Conservation (phyloP, 2,113 vertebrate genomes). For the Pandion haliaetus region DNA sequence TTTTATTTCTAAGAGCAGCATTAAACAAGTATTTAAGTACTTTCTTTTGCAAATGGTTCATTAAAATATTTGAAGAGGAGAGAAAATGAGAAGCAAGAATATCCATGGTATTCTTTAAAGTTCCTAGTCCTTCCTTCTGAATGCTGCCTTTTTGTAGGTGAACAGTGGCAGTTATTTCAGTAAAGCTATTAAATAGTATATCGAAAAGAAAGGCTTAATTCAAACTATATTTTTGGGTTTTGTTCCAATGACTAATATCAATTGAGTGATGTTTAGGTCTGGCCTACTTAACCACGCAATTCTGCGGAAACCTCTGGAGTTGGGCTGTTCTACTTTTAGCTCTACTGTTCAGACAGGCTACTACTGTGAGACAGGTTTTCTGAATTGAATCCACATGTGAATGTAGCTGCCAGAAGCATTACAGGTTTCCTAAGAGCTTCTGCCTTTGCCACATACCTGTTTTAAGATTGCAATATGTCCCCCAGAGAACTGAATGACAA, state of each 20-base stretch:
- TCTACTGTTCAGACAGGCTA: background rate
- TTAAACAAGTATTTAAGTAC: background rate
- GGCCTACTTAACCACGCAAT: background rate
- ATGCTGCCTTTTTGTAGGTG: background rate
- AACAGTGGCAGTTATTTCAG: background rate
- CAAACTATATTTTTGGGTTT: background rate
- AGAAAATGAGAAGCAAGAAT: background rate
- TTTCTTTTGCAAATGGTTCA: background rate
- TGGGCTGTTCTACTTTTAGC: background rate
- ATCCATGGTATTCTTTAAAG: background rate
- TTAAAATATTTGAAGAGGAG: background rate
- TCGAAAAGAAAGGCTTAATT: background rate
- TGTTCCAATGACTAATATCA: background rate
- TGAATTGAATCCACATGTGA: background rate
- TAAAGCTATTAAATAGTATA: background rate
- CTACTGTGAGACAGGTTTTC: accelerated
- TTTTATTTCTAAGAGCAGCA: background rate
- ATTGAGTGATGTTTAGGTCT: background rate
- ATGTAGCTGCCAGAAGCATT: background rate
- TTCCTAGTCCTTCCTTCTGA: background rate
- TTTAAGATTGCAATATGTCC: accelerated
- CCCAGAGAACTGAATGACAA: accelerated
- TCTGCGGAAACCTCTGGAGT: background rate
- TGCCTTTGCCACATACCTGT: background rate
- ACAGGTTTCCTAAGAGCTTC: background rate